Conservation (phyloP, 2,888 invertebrate genomes). For the Linyphia triangularis region DNA sequence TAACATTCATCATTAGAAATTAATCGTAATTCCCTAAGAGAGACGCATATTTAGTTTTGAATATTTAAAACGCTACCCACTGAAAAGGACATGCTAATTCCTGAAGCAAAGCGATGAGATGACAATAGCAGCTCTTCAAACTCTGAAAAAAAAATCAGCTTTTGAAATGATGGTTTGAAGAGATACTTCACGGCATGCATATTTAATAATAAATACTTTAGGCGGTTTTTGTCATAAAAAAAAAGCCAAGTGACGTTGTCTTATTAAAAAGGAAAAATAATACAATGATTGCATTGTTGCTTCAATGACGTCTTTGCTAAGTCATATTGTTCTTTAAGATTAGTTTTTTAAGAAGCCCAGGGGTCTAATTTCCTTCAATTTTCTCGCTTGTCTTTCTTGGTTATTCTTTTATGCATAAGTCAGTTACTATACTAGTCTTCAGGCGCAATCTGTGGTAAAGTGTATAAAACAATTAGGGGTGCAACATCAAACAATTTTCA, state of each 20-base stretch:
- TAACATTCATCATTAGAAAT: not conserved
- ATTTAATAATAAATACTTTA: not conserved
- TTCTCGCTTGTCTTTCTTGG: too few relatives aligned
- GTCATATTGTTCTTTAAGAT: not conserved
- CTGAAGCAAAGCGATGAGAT: not conserved
- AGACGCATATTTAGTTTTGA: not conserved
- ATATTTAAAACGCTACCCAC: not conserved
- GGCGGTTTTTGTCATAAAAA: not conserved
- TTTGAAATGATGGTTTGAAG: not conserved
- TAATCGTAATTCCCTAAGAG: not conserved
- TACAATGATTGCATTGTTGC: not conserved
- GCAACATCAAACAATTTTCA: too few relatives aligned
- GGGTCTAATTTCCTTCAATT: too few relatives aligned
- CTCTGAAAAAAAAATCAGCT: not conserved
- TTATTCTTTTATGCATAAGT: too few relatives aligned
- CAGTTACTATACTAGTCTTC: too few relatives aligned
- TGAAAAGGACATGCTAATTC: not conserved
- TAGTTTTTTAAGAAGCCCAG: not conserved
- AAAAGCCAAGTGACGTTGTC: not conserved
- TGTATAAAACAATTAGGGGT: too few relatives aligned
- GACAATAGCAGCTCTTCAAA: not conserved
- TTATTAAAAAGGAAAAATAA: not conserved
- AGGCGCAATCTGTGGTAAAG: too few relatives aligned
- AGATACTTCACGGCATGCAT: not conserved
- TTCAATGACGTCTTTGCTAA: not conserved